Percentiles rank a stretch among this genome's conserved stretches.
phyloP scores from a whole-genome alignment of 2,888 invertebrate species.

The Hypena proboscidalis region DNA sequence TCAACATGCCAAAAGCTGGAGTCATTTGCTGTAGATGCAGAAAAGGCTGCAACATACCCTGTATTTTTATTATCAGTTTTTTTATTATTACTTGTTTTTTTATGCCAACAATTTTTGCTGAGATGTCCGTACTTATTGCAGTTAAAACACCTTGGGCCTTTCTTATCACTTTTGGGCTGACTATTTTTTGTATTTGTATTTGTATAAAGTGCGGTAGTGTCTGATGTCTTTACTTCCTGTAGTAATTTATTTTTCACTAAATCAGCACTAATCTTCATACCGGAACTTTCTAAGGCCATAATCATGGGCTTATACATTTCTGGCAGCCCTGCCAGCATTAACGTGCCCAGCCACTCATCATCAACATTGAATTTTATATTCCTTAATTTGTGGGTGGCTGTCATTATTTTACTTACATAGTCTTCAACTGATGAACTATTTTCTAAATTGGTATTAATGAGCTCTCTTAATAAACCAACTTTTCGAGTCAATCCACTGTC shows the following conservation, averaged over 20 bases:
- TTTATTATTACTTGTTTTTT: background rate
- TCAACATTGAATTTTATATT: constrained; percentile 24
- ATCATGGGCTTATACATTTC: no score
- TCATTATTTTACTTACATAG: constrained; percentile 18
- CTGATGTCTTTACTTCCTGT: constrained; percentile 3
- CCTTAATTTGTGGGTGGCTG: constrained; percentile 16
- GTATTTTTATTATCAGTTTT: background rate
- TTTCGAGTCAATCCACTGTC: constrained; percentile 14
- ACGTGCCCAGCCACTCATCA: constrained; percentile 28
- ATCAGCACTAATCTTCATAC: no score
- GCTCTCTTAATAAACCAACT: constrained; percentile 26
- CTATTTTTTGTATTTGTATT: no score
- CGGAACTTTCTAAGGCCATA: no score
- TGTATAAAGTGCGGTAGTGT: background rate
- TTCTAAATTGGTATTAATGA: constrained; percentile 25
- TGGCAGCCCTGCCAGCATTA: constrained; percentile 30
- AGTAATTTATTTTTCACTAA: no score
- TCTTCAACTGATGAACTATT: constrained; percentile 19
- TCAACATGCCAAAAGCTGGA: background rate
- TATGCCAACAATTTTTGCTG: background rate
- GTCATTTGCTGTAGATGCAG: background rate
- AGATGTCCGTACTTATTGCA: constrained; percentile 1
- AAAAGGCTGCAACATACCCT: constrained; percentile 1
- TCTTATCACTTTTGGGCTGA: background rate
- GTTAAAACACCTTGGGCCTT: constrained; percentile 1